Evolutionary conservation across 2,888 invertebrate genomes (phyloP).

Genomic region (Scaeva pyrastri): DNA sequence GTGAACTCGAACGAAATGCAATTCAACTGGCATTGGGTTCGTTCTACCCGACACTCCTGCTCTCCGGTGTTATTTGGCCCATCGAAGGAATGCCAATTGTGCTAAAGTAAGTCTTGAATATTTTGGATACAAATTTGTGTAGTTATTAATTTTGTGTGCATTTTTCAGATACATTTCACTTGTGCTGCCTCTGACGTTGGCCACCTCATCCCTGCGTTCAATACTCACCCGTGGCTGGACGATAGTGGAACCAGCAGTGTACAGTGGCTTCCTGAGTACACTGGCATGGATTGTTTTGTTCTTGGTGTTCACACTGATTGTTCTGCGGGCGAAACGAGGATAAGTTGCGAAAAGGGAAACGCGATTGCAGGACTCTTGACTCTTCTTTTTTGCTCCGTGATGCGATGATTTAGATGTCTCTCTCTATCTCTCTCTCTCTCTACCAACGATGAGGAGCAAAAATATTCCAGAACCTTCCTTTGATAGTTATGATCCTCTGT

Average conservation of each 20-base stretch:
- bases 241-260: conserved; percentile 91
- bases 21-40: conserved; percentile 96
- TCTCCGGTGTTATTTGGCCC: conserved; percentile 98
- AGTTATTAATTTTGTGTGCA: neutral
- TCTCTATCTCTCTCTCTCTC: neutral
- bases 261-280: conserved; percentile 94
- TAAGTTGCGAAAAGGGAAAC: conserved; percentile 82
- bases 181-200: conserved; percentile 93
- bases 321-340: conserved; percentile 92
- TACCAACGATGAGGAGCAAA: conserved; percentile 44
- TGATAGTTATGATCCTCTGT: conserved; percentile 10
- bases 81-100: conserved; percentile 97
- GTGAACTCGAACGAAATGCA: conserved; percentile 95
- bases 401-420: neutral
- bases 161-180: conserved; percentile 88
- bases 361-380: conserved; percentile 43
- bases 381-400: conserved; percentile 39
- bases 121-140: neutral
- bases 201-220: conserved; percentile 95
- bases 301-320: conserved; percentile 91
- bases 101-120: conserved; percentile 84
- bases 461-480: conserved; percentile 39
- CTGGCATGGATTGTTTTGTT: conserved; percentile 93
- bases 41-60: conserved; percentile 96
- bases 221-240: conserved; percentile 95